Conservation (phyloP, 2,888 invertebrate genomes). For the Bibio marci region DNA sequence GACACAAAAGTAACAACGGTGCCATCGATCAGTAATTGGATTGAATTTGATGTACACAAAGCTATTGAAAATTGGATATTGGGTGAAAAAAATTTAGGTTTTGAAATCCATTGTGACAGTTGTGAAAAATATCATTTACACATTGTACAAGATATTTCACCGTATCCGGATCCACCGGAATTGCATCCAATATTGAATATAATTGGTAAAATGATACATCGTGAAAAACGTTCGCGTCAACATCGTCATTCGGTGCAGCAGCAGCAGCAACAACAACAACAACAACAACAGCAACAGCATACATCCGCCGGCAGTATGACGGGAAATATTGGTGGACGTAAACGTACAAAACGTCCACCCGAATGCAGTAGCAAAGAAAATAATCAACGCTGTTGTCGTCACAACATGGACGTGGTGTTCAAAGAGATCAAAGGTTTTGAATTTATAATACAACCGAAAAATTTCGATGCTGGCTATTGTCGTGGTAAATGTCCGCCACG, state of each 20-base stretch:
- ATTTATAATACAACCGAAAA: constrained; percentile 49
- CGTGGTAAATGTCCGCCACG: constrained; percentile 49
- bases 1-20: constrained; percentile 16
- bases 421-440: constrained; percentile 44
- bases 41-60: constrained; percentile 40
- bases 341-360: constrained; percentile 29
- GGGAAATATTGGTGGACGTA: background rate
- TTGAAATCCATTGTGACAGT: constrained; percentile 36
- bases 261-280: constrained; percentile 10
- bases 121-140: constrained; percentile 28
- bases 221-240: constrained; percentile 15
- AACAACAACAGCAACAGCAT: constrained; percentile 8
- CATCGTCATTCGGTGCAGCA: constrained; percentile 10
- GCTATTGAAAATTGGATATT: constrained; percentile 33
- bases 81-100: constrained; percentile 31
- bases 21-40: constrained; percentile 33
- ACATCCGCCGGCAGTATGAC: constrained; percentile 6
- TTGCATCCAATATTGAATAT: constrained; percentile 23
- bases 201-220: constrained; percentile 18
- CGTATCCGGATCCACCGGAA: constrained; percentile 8
- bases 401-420: constrained; percentile 46
- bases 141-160: constrained; percentile 18
- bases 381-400: constrained; percentile 44
- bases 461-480: constrained; percentile 53
- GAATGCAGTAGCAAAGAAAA: constrained; percentile 35